Base-by-base conservation (phyloP, 1,140 invertebrate genomes). In the Rhynchophorus ferrugineus region DNA sequence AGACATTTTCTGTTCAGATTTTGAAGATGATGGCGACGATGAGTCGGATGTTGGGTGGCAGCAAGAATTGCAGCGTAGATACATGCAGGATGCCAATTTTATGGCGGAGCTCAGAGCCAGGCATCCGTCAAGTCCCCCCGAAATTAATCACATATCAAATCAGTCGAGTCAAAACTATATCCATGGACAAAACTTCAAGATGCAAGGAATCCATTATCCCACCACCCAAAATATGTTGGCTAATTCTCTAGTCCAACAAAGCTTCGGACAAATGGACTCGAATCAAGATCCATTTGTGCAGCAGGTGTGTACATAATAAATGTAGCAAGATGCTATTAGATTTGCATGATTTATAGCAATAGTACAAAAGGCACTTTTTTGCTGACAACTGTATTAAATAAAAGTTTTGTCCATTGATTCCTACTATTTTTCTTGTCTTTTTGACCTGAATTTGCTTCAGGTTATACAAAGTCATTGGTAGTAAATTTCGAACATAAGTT, bases 61-160 rank as follows among this genome's bases (percentile, higher is more conserved):
- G 34, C 77, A 82, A 54, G 81, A 84, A 63, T 67, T 83, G 8
- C 77, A 81, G 50, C 75, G 78, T 54, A 70, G 76, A 6, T 79
- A 78, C 57, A 77, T 78, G 39, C 80, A 83, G 59, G 81, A 83
- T 58, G 77, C 76, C 22, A 78, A 80, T 50, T 83, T 82, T 55
- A 66, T 83, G 54, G 75, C 76, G 3, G 79, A 82, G 61, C 62
- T 83, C 11, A 69, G 78, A 33, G 75, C 79, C 3, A 67, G 80
- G 3, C 77, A 80, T 58, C 62, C 62, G 1, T 56, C 62, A 1
- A 64, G 61, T 55, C 65, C 67, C 9, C 59, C 63, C 9, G 67
- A 68, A 57, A 44, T 43, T 14, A 60, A 56, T 44, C 50, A 56
- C 17, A n/a, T 41, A 3, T 51, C 50, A 49, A 54, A 43, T 39